Evolutionary conservation across 2,113 vertebrate genomes (phyloP), one percentile per base, ranked within the genome.

Genomic region (Campylomormyrus tamandua): DNA sequence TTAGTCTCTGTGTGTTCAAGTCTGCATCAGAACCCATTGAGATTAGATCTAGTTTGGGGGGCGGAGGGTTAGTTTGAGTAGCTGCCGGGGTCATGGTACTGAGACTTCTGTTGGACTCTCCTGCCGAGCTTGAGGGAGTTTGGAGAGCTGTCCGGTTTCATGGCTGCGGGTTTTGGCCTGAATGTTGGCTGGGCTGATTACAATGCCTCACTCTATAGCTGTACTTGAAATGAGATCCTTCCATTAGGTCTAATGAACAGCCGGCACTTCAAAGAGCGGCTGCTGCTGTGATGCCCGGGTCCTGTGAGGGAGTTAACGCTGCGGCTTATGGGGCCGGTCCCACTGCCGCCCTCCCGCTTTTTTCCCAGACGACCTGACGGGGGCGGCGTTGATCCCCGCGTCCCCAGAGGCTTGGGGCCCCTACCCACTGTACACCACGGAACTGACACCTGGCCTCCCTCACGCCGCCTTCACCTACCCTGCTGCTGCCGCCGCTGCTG

Each of bases 401-500:
- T 98, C 98, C 17, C 98, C 98, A 0, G 98, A 99, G 91, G 96
- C 98, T 0, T 99, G 98, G 98, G 96, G 98, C 90, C 98, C 98
- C 58, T 99, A 99, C 92, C 98, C 98, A 0, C 95, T 99, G 83
- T 99, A 99, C 94, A 97, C 98, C 94, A 97, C 98, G 0, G 98
- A 99, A 95, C 95, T 99, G 92, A 96, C 97, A 93, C 98, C 98
- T 0, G 97, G 98, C 91, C 97, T 99, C 90, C 98, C 98, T 89
- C 98, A 99, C 7, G 96, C 97, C 0, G 97, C 98, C 31, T 98
- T 99, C 95, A 98, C 98, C 0, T 99, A 99, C 92, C 98, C 98
- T 0, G 97, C 98, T 0, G 97, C 98, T 0, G 98, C 98, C 0
- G 98, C 98, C 0, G 97, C 70, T 0, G 70, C 98, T 0, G 97